These are phyloP conservation scores for Genyomyrus donnyi DNA, from an alignment of 2,113 vertebrate species.

Conservation along the genomic window DNA sequence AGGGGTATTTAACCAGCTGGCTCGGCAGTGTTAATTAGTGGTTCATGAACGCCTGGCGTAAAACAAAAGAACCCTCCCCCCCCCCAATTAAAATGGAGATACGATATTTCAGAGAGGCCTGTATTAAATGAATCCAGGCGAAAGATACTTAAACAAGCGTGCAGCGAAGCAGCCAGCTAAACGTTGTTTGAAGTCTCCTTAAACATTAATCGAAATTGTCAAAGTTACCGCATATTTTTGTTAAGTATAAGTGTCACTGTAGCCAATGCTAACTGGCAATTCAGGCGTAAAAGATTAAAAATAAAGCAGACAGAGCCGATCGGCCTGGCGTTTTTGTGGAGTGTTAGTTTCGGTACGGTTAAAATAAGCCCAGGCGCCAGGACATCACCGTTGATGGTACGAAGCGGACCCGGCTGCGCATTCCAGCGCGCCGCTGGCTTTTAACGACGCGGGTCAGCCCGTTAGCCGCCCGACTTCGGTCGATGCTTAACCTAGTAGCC, in stretches of 20 bases:
- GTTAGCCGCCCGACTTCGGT: background rate
- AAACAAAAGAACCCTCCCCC: slow-evolving; percentile 17
- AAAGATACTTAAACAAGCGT: background rate
- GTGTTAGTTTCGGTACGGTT: background rate
- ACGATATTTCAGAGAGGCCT: slow-evolving; percentile 16
- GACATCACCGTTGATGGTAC: background rate
- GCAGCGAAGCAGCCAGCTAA: background rate
- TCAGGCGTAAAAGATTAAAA: background rate
- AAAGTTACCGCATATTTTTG: background rate
- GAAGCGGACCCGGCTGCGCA: background rate
- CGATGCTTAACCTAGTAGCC: background rate
- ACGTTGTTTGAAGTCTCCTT: background rate
- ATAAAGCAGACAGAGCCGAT: background rate
- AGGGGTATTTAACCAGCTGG: background rate
- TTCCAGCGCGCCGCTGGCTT: background rate
- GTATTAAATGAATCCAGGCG: background rate
- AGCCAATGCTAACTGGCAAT: background rate
- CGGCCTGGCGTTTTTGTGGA: background rate
- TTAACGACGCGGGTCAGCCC: background rate
- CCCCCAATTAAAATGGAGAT: slow-evolving; percentile 19
- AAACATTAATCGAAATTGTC: background rate
- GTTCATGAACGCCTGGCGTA: background rate
- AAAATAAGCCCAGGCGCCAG: background rate
- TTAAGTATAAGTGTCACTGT: background rate
- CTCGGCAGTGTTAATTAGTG: background rate